phyloP scores from a whole-genome alignment of 2,113 vertebrate species.

The Herpetotheres cachinnans region DNA sequence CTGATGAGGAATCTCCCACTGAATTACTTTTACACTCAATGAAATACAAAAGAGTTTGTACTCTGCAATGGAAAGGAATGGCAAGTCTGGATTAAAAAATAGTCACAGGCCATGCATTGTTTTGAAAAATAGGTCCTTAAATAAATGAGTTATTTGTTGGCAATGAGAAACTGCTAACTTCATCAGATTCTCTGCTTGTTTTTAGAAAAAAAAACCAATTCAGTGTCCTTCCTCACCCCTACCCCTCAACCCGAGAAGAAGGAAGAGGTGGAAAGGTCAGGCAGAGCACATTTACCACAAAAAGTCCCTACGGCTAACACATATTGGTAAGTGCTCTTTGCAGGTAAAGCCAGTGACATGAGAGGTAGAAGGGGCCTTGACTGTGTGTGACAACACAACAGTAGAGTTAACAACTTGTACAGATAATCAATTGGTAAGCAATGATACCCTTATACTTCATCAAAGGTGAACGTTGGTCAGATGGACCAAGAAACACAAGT shows the following conservation, averaged over 20 bases:
- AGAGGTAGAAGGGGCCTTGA: background rate
- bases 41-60: background rate
- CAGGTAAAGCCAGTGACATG: fast-evolving
- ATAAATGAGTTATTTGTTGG: background rate
- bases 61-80: background rate
- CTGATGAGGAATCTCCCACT: background rate
- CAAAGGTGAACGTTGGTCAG: background rate
- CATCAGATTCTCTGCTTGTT: background rate
- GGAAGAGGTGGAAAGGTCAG: background rate
- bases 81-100: background rate
- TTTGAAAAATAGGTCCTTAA: background rate
- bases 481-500: background rate
- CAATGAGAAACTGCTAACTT: background rate
- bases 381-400: background rate
- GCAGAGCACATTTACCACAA: background rate
- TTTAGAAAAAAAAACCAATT: background rate
- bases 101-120: fast-evolving
- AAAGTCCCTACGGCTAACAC: background rate
- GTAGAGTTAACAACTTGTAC: background rate
- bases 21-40: background rate
- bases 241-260: background rate
- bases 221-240: background rate
- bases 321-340: background rate
- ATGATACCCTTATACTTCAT: fast-evolving
- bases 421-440: background rate